Base-by-base conservation (phyloP, 1,140 invertebrate genomes). In the Hetaerina americana region DNA sequence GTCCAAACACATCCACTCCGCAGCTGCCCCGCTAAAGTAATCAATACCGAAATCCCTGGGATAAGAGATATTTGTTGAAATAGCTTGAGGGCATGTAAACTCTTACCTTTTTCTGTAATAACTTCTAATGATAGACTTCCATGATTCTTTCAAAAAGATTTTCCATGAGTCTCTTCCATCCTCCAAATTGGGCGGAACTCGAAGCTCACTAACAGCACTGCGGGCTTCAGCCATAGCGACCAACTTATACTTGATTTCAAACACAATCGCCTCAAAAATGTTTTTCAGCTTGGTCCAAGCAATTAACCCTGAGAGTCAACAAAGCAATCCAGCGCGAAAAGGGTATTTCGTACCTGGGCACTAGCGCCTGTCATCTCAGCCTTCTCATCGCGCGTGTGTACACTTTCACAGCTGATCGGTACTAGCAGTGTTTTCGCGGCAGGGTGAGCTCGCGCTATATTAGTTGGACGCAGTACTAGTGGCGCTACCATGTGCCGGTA, bases 211-310 rank as follows among this genome's bases (percentile, higher is more conserved):
- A 22, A 82, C 81, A 49, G 82, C 82, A 76, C 77, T 80, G 69
- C 82, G 76, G 18, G 82, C 82, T 77, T 84, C 82, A 25, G 82
- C 82, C 82, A 84, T 84, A 27, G 22, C 22, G 22, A 57, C 15
- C 22, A n/a, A n/a, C 40, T 57, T 57, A 18, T 57, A 12, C 40
- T 57, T 57, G 22, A 5, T 57, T 57, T 57, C 40, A 18, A n/a
- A n/a, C n/a, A 2, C 40, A 18, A 18, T 57, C 40, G 40, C 10
- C 22, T 57, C 22, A 57, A 5, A n/a, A n/a, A 57, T 5, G 40
- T 57, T 57, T n/a, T 12, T n/a, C 15, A 57, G 40, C 15, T 5
- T 18, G 22, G 40, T 5, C 40, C 40, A 10, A 10, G 22, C n/a
- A n/a, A n/a, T n/a, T n/a, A n/a, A n/a, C n/a, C n/a, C 40, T 57